These are phyloP conservation scores for Dysmachus trigonus DNA, from an alignment of 2,888 invertebrate species.

Conservation along the genomic window DNA sequence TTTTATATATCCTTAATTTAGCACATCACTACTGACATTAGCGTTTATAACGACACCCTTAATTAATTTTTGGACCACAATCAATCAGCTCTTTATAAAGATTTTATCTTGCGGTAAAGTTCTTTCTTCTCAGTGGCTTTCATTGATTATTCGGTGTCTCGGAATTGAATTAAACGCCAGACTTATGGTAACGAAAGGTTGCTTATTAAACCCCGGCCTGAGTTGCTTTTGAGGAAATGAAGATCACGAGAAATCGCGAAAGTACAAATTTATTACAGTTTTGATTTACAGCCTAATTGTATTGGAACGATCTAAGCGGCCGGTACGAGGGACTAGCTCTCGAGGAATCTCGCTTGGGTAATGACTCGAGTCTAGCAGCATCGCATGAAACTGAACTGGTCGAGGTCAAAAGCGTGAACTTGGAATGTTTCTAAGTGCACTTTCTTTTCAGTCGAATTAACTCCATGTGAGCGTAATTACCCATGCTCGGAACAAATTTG, in stretches of 20 bases:
- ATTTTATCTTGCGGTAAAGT: neutral
- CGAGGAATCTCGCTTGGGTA: neutral
- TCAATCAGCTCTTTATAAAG: neutral
- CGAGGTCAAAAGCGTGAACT: slow-evolving; percentile 17
- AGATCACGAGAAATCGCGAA: slow-evolving; percentile 14
- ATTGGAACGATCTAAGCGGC: neutral
- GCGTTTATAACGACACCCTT: neutral
- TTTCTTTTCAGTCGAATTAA: neutral
- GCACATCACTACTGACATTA: neutral
- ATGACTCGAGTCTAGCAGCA: neutral
- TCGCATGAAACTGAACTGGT: neutral
- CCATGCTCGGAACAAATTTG: neutral
- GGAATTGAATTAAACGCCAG: slow-evolving; percentile 4
- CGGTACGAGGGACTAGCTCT: neutral
- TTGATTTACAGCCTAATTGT: slow-evolving; percentile 15
- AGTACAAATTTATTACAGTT: slow-evolving; percentile 31
- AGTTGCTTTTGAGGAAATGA: neutral
- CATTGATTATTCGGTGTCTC: neutral
- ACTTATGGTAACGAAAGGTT: neutral
- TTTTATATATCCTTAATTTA: neutral
- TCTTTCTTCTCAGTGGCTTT: neutral
- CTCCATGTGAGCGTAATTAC: neutral
- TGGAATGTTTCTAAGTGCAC: neutral
- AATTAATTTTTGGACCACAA: neutral
- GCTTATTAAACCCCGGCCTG: neutral